A percentile compares a stretch with the other conserved stretches of the same genome.
Evolutionary conservation across 2,797 vertebrate genomes (phyloP).

Genomic region (Poecilia gillii): DNA sequence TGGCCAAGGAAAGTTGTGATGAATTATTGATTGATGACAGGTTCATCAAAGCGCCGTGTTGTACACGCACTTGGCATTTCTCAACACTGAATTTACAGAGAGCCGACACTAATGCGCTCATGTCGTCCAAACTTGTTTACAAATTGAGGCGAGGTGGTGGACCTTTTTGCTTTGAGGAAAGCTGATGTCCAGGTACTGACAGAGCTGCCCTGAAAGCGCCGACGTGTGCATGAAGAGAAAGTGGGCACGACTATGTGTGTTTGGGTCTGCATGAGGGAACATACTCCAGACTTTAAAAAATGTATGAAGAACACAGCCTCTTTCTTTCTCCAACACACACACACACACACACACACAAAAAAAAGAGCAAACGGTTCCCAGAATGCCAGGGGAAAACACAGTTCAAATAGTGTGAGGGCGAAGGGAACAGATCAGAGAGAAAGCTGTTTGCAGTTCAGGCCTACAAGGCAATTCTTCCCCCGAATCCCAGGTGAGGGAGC

Average conservation of each 20-base stretch:
- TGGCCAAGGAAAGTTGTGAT: constrained; percentile 76
- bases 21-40: constrained; percentile 85
- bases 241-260: constrained; percentile 53
- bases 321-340: constrained; percentile 79
- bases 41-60: constrained; percentile 77
- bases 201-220: constrained; percentile 77
- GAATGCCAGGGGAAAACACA: constrained; percentile 84
- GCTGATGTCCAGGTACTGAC: constrained; percentile 75
- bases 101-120: constrained; percentile 85
- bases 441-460: constrained; percentile 83
- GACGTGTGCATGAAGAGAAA: constrained; percentile 55
- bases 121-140: constrained; percentile 85
- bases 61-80: constrained; percentile 82
- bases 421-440: constrained; percentile 85
- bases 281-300: constrained; percentile 84
- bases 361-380: constrained; percentile 80
- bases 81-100: constrained; percentile 81
- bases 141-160: constrained; percentile 81
- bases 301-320: constrained; percentile 86
- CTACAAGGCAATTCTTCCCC: constrained; percentile 85
- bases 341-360: too few species aligned
- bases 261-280: constrained; percentile 72
- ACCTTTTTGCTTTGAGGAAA: constrained; percentile 73
- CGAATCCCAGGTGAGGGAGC: constrained; percentile 84
- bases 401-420: constrained; percentile 84